Evolutionary conservation across 2,113 vertebrate genomes (phyloP).

Genomic region (Stigmatopora argus): DNA sequence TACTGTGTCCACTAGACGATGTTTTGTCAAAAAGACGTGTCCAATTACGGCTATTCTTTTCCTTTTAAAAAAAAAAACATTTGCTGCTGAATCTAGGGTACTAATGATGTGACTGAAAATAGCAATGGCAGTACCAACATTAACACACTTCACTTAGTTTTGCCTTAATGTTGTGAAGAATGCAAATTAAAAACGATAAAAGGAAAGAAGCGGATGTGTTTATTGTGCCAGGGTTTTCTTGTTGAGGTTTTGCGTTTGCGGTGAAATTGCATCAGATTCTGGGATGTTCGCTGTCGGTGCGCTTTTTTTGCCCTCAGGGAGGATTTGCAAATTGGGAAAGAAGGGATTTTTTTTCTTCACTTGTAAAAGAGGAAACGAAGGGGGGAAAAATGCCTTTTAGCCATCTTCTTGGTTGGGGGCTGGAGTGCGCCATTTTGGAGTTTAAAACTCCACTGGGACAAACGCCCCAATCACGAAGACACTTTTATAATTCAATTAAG

Average conservation of each 20-base stretch:
- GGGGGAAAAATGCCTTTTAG: constrained; percentile 15
- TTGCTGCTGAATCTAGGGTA: constrained; percentile 12
- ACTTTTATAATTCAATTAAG: background rate
- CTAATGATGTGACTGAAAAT: constrained; percentile 17
- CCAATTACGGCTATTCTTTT: constrained; percentile 48
- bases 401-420: constrained; percentile 14
- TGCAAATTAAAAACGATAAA: constrained; percentile 12
- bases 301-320: constrained; percentile 12
- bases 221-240: background rate
- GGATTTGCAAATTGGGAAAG: constrained; percentile 31
- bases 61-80: constrained; percentile 20
- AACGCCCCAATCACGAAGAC: background rate
- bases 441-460: constrained; percentile 28
- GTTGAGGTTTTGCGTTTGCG: background rate
- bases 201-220: background rate
- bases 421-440: constrained; percentile 13
- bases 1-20: constrained; percentile 60
- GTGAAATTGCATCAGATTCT: constrained; percentile 18
- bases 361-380: constrained; percentile 22
- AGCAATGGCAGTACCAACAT: constrained; percentile 9
- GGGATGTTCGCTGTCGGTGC: constrained; percentile 8
- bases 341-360: constrained; percentile 26
- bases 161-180: constrained; percentile 4
- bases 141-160: background rate
- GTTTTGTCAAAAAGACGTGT: constrained; percentile 54